Base-by-base conservation (phyloP, 2,888 invertebrate species). In the Oscheius myriophilus region DNA sequence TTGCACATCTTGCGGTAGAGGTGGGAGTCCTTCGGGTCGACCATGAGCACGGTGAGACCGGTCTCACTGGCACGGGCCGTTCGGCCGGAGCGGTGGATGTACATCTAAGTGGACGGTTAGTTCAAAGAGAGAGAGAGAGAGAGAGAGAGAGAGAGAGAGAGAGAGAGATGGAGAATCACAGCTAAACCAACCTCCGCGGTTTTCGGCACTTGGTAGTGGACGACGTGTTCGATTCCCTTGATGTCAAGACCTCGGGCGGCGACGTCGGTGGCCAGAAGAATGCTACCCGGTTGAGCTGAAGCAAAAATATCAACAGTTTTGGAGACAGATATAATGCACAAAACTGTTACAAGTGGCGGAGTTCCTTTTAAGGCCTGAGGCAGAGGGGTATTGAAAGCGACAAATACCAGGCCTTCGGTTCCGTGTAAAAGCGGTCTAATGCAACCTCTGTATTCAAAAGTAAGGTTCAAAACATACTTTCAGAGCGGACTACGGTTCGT, bases 171-270 rank as follows among this genome's bases (percentile, higher is more conserved):
- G 3, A 26, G 26, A 43, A n/a, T 11, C 2, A 23, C 2, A 18
- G 23, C n/a, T n/a, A n/a, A 18, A 49, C 21, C 21, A 46, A 91
- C 92, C 89, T 97, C 96, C 11, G 93, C 93, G 0, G 96, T 96
- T 82, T 93, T 91, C 0, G 96, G 96, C 1, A 96, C 95, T 87
- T 93, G 96, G 88, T 96, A 98, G 88, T 98, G 98, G 73, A 98
- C 90, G 1, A 98, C 96, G 88, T 96, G 95, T 79, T 96, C 91
- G 1, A 98, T 92, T 80, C 91, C 90, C 0, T 94, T 93, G 81
- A 98, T 95, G 89, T 98, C 98, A 53, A 98, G 89, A 0, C 98
- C 98, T 68, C 98, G 90, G 0, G 98, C 96, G 0, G 98, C 97
- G 6, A 99, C 96, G 89, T 98, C 98, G 0, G 96, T 97, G 0